Conservation (phyloP, 1,140 invertebrate species). For the Trichogramma pretiosum region DNA sequence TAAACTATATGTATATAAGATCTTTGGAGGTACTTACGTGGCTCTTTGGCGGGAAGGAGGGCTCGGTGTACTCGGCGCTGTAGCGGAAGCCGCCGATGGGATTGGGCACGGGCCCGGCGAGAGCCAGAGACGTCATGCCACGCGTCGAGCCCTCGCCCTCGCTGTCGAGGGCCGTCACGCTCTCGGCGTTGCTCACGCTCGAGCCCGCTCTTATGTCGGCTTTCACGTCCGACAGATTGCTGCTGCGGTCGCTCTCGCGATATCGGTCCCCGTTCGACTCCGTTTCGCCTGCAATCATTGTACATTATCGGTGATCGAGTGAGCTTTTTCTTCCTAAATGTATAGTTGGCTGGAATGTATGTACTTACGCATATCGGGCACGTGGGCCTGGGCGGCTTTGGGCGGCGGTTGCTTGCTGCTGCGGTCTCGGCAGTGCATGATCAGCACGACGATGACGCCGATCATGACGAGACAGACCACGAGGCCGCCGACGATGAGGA, state of each 20-base stretch:
- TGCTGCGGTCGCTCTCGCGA: constrained; percentile 78
- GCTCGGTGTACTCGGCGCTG: constrained; percentile 79
- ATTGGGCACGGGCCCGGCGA: constrained; percentile 68
- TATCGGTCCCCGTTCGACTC: constrained; percentile 69
- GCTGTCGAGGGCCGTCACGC: constrained; percentile 51
- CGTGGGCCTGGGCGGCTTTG: constrained; percentile 39
- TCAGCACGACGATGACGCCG: constrained; percentile 46
- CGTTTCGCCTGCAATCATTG: constrained; percentile 38
- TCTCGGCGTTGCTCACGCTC: constrained; percentile 62
- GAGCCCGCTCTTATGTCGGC: constrained; percentile 77
- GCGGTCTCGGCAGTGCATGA: constrained; percentile 49
- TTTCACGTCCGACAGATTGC: constrained; percentile 85
- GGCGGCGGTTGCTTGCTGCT: constrained; percentile 42
- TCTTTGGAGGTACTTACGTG: constrained; percentile 41
- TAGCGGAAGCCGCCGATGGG: constrained; percentile 64
- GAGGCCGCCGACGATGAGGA: constrained; percentile 47
- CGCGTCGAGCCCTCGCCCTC: constrained; percentile 44
- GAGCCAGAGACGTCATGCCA: constrained; percentile 57
- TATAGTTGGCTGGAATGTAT: too few relatives aligned
- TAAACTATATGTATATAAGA: too few relatives aligned
- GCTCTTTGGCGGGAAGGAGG: constrained; percentile 65
- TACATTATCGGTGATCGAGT: not conserved
- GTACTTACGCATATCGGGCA: constrained; percentile 44
- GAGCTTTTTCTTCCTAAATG: too few relatives aligned
- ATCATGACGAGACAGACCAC: constrained; percentile 46